phyloP scores from a whole-genome alignment of 2,888 invertebrate species.

The Eudemis profundana region DNA sequence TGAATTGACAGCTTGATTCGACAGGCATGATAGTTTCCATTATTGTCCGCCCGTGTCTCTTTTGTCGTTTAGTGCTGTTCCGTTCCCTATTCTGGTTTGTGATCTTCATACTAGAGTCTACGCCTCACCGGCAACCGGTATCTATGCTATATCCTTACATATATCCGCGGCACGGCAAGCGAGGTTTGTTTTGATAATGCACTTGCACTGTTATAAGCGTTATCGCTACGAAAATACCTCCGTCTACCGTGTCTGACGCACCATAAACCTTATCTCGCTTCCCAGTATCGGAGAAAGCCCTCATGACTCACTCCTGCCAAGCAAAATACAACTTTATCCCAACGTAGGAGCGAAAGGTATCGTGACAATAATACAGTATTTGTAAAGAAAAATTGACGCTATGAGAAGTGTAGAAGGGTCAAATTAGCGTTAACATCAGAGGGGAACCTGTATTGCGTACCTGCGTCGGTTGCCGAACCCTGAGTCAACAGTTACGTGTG shows the following conservation, averaged over 20 bases:
- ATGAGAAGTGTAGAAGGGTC: neutral
- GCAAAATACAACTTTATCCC: neutral
- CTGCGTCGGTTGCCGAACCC: conserved; percentile 30
- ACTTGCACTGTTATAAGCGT: neutral
- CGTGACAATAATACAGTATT: neutral
- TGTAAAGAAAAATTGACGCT: neutral
- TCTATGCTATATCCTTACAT: no score
- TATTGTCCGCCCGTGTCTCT: no score
- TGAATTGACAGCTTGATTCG: no score
- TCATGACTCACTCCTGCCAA: conserved; percentile 3
- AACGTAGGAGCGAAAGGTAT: neutral
- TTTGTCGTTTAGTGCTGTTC: no score
- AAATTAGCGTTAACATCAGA: no score
- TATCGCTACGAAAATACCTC: neutral
- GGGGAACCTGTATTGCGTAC: neutral
- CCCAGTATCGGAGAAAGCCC: conserved; percentile 30
- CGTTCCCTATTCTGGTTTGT: no score
- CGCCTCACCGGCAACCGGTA: no score
- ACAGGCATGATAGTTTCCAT: no score
- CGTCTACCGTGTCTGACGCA: conserved; percentile 15
- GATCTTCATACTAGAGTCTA: no score
- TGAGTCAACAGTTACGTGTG: neutral
- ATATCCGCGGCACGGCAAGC: no score
- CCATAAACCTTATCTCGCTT: conserved; percentile 15
- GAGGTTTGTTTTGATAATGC: neutral